Conservation (phyloP, 2,113 vertebrate genomes). For the Macrotis lagotis region DNA sequence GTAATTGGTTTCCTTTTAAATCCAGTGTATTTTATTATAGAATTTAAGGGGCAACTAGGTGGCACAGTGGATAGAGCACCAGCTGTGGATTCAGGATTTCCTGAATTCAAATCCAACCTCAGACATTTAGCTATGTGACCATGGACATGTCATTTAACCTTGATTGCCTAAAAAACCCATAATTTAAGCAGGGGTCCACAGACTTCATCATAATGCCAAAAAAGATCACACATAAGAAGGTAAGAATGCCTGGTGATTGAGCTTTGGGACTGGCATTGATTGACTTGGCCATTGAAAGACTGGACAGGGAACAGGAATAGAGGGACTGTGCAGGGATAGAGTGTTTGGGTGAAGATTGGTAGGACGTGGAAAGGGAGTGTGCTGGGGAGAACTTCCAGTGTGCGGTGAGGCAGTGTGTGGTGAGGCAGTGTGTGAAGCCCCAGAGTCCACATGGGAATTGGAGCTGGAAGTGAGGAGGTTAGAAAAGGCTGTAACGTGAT, state of each 20-base stretch:
- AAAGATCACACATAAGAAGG: not conserved
- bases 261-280: not conserved
- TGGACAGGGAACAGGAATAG: not conserved
- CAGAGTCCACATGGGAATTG: too few species aligned
- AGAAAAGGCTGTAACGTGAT: too few species aligned
- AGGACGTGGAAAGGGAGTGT: too few species aligned
- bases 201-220: not conserved
- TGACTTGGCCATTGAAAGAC: not conserved
- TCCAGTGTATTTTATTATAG: not conserved
- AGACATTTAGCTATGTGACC: too few species aligned
- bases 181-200: not conserved
- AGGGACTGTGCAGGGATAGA: not conserved
- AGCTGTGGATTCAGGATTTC: too few species aligned
- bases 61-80: too few species aligned
- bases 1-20: not conserved
- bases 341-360: not conserved
- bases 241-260: not conserved
- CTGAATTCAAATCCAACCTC: too few species aligned
- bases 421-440: not conserved
- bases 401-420: not conserved
- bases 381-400: not conserved
- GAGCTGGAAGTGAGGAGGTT: too few species aligned
- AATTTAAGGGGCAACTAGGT: too few species aligned
- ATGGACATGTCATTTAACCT: too few species aligned
- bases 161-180: too few species aligned